Evolutionary conservation across 2,113 vertebrate species (phyloP), one percentile per base, ranked within the genome.

Genomic region (Xenopus borealis): DNA sequence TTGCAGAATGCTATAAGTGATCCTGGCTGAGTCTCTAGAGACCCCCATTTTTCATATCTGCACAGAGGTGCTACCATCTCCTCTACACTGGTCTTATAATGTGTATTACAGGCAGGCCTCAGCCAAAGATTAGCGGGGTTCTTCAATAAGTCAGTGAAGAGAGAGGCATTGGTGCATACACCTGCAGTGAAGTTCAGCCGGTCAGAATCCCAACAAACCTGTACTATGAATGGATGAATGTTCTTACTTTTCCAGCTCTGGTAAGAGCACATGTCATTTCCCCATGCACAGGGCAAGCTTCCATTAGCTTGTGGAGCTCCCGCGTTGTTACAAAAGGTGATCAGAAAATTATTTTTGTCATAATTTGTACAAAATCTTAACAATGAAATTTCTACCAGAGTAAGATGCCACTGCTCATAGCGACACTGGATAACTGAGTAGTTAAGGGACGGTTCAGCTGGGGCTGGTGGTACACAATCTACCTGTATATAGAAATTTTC

Each of bases 161-260:
- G 74, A 2, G 1, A 23, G 2, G 80, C 11, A 18, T 88, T 75
- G 1, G 62, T 62, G 66, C 92, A 93, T 72, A 93, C 19, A 0
- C 68, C 80, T 4, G 81, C 80, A 27, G 88, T 78, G 66, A 93
- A 93, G 19, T 81, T 84, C 5, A 67, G 75, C 74, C 86, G 87
- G 79, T 93, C 90, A 0, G 83, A 85, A 64, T 91, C 86, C 89
- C 90, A 93, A 83, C 92, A 93, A 63, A 89, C 83, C 7, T 84
- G 83, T 64, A 92, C 77, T 12, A 89, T 82, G 0, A 67, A 47
- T 2, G 80, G 68, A 10, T 87, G 84, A 19, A 91, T 89, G 16
- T 83, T 64, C 13, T 77, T 61, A 3, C 79, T n/a, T 2, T 17
- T 74, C 92, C 92, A 93, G 79, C 72, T 86, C 50, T 20, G 10